Evolutionary conservation across 1,140 invertebrate genomes (phyloP), one percentile per base, ranked within the genome.

Genomic region (Tetragnatha versicolor): DNA sequence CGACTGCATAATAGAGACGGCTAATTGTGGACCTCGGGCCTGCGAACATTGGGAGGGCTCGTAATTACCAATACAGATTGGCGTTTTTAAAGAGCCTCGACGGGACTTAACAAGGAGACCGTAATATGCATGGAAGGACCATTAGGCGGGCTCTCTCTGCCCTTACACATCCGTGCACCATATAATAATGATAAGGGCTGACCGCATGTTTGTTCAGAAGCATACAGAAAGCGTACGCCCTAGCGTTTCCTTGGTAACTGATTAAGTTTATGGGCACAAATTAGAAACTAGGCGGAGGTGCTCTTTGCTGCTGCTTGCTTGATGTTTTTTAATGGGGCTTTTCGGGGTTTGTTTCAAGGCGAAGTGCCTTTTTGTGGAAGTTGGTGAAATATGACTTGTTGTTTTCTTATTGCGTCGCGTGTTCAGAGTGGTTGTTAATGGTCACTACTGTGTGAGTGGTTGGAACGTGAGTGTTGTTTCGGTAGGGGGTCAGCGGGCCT

Each of bases 231-330:
- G 58, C 73, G 73, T 35, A 58, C 69, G 69, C 73, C 73, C 47
- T 53, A 37, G 17, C 12, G 73, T 77, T 65, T 35, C 73, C 73
- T 39, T 53, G 73, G 73, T 49, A 53, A 77, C 73, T 65, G 73
- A 77, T 77, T 77, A 77, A 77, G 73, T 77, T 77, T 77, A 77
- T 65, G 73, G 55, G 58, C 60, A 77, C 73, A 77, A 77, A 77
- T 77, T 77, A 77, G 73, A 63, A 53, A 66, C 31, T 51, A 77
- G 60, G 73, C 20, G 72, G 58, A 37, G 47, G 35, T 12, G 22
- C 60, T 37, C 20, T 6, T 58, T 31, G 2, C 14, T 12, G 31
- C 42, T 61, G 17, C 47, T 27, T 27, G 31, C 68, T 25, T 51
- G n/a, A 20, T 3, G 17, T 20, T 47, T 66, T 63, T 60, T 77